phyloP scores from a whole-genome alignment of 2,888 invertebrate species.

The Deilephila porcellus region DNA sequence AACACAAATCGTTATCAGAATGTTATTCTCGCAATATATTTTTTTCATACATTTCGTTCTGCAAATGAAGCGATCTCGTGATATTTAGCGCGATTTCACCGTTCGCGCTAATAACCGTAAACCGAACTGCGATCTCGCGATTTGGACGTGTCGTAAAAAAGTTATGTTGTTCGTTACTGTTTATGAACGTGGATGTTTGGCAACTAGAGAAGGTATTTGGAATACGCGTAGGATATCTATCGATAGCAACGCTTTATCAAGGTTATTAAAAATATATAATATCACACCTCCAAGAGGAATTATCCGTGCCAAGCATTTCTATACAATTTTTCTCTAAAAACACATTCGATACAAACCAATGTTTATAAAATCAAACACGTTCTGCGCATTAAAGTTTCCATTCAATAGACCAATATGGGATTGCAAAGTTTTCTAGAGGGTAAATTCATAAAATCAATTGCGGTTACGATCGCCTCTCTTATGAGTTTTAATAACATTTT shows the following conservation, averaged over 20 bases:
- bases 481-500: neutral
- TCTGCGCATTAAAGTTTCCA: too few species aligned
- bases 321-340: neutral
- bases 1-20: neutral
- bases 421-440: neutral
- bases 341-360: neutral
- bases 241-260: too few species aligned
- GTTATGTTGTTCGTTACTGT: neutral
- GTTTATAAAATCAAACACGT: too few species aligned
- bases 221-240: too few species aligned
- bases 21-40: neutral
- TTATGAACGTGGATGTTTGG: neutral
- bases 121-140: slow-evolving; percentile 1
- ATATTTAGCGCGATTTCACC: slow-evolving; percentile 7
- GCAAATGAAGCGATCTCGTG: slow-evolving; percentile 12
- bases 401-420: neutral
- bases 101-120: slow-evolving; percentile 5
- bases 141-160: neutral
- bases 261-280: too few species aligned
- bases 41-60: neutral
- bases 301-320: too few species aligned
- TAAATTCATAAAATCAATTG: neutral
- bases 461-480: neutral
- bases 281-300: too few species aligned
- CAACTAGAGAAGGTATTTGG: neutral